Evolutionary conservation across 2,888 invertebrate species (phyloP).

Genomic region (Branchipolynoe longqiensis): DNA sequence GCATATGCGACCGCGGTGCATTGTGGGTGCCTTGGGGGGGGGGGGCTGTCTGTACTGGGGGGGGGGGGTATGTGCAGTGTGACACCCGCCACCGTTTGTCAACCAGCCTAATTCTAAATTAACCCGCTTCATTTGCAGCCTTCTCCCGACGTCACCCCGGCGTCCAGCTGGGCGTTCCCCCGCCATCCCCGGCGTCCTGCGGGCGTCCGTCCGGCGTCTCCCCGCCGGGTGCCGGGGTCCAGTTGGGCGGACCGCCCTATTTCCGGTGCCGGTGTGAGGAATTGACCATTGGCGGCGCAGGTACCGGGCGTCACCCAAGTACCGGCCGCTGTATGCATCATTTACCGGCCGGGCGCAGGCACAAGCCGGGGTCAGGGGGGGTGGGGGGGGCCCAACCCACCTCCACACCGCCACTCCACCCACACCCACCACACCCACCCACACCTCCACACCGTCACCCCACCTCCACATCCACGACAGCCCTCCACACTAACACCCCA

Average conservation of each 20-base stretch:
- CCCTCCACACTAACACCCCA: no score
- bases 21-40: no score
- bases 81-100: conserved; percentile 8
- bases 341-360: conserved; percentile 2
- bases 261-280: conserved; percentile 30
- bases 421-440: no score
- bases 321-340: conserved; percentile 13
- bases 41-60: no score
- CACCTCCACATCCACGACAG: no score
- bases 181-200: background rate
- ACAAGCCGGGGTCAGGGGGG: no score
- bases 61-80: no score
- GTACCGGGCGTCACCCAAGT: conserved; percentile 10
- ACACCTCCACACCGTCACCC: no score
- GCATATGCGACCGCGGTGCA: no score
- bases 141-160: background rate
- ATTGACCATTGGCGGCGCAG: background rate
- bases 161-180: background rate
- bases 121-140: conserved; percentile 15
- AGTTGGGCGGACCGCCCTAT: conserved; percentile 23
- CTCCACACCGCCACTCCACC: no score
- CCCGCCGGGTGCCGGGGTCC: background rate
- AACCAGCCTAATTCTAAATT: conserved; percentile 7
- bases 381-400: no score
- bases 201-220: background rate